phyloP scores from a whole-genome alignment of 2,888 invertebrate species.

The Smittia sp. region DNA sequence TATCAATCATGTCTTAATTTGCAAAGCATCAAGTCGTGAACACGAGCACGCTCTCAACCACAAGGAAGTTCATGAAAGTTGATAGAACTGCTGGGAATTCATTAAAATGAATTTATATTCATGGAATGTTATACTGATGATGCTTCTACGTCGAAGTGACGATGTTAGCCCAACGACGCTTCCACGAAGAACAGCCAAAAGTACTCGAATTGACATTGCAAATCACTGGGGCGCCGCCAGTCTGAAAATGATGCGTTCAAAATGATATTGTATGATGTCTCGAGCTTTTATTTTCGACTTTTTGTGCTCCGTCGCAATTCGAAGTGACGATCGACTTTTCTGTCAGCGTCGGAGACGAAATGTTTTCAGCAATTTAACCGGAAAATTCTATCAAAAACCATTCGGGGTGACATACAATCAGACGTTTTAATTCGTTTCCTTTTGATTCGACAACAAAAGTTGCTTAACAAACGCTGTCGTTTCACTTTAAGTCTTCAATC shows the following conservation, averaged over 20 bases:
- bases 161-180: not conserved
- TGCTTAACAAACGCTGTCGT: no score
- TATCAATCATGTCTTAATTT: not conserved
- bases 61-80: not conserved
- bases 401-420: no score
- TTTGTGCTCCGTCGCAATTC: not conserved
- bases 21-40: not conserved
- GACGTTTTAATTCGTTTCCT: no score
- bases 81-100: not conserved
- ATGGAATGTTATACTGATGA: not conserved
- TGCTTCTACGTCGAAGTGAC: not conserved
- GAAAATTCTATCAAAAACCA: no score
- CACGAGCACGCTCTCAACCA: not conserved
- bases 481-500: no score
- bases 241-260: slow-evolving; percentile 7
- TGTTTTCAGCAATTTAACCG: not conserved
- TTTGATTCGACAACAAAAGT: no score
- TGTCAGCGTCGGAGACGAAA: not conserved
- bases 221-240: not conserved
- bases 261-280: slow-evolving; percentile 15
- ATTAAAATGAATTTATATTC: not conserved
- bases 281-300: not conserved
- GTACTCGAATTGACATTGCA: slow-evolving; percentile 6
- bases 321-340: not conserved
- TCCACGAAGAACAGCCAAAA: not conserved